Conservation (phyloP, 2,797 vertebrate genomes). For the Heterohyrax brucei region DNA sequence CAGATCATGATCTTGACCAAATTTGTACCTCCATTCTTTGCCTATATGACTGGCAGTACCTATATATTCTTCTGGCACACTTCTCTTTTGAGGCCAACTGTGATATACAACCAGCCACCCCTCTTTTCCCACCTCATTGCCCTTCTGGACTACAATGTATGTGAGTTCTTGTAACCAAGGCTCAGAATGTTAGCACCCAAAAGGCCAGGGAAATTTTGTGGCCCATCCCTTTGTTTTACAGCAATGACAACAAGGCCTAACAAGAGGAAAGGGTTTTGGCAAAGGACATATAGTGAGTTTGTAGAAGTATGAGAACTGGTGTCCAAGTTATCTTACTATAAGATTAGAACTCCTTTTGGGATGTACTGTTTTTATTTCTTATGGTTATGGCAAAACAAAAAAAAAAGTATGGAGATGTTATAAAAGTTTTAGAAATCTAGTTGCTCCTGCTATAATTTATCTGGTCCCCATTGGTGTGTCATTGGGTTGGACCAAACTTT, state of each 20-base stretch:
- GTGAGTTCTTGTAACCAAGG: slow-evolving; percentile 56
- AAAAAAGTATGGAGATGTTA: slow-evolving; percentile 50
- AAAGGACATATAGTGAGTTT: slow-evolving; percentile 24
- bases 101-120: slow-evolving; percentile 2
- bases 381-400: slow-evolving; percentile 24
- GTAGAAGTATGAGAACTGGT: slow-evolving; percentile 42
- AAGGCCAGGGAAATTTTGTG: slow-evolving; percentile 52
- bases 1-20: slow-evolving; percentile 56
- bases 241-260: slow-evolving; percentile 25
- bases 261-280: slow-evolving; percentile 54
- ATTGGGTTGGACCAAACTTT: slow-evolving; percentile 5
- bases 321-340: slow-evolving; percentile 1
- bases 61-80: slow-evolving; percentile 16
- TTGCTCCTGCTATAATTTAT: slow-evolving; percentile 34
- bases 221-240: slow-evolving; percentile 32
- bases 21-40: slow-evolving; percentile 54
- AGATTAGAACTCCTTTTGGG: slow-evolving; percentile 2
- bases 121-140: not conserved
- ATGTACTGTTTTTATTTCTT: slow-evolving; percentile 21
- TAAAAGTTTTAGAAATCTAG: slow-evolving; percentile 44
- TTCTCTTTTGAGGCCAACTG: slow-evolving; percentile 23
- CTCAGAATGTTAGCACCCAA: slow-evolving; percentile 50
- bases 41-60: not conserved
- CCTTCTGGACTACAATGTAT: slow-evolving; percentile 55
- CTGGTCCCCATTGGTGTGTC: slow-evolving; percentile 38